Evolutionary conservation across 2,888 invertebrate genomes (phyloP).

Genomic region (Choristoneura rosaceana): DNA sequence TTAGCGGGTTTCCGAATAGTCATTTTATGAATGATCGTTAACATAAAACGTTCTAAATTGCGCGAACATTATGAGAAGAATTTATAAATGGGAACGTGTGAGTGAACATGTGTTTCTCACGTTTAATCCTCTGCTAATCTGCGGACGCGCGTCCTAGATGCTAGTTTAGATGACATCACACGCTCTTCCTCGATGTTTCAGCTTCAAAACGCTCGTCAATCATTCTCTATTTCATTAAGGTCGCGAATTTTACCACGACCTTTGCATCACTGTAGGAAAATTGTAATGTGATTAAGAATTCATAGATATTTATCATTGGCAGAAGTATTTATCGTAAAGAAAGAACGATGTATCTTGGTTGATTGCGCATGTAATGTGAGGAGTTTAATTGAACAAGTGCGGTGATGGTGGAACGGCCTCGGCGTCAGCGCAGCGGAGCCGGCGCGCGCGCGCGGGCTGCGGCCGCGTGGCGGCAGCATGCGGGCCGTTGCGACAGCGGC

Average conservation of each 20-base stretch:
- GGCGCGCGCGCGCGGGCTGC: constrained; percentile 58
- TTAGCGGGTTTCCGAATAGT: constrained; percentile 38
- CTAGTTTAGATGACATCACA: constrained; percentile 52
- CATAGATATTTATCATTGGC: not conserved
- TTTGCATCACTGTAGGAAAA: constrained; percentile 1
- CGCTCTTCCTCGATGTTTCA: constrained; percentile 53
- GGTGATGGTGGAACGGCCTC: constrained; percentile 73
- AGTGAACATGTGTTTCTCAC: constrained; percentile 58
- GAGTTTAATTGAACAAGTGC: constrained; percentile 82
- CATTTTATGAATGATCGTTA: constrained; percentile 42
- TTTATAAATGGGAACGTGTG: constrained; percentile 60
- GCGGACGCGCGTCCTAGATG: constrained; percentile 49
- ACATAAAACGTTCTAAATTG: constrained; percentile 48
- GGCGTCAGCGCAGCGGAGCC: constrained; percentile 65
- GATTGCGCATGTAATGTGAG: constrained; percentile 64
- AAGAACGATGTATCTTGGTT: constrained; percentile 51
- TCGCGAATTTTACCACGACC: constrained; percentile 16
- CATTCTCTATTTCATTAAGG: constrained; percentile 36
- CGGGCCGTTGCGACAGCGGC: constrained; percentile 74
- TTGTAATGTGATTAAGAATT: constrained; percentile 15
- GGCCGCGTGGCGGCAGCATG: constrained; percentile 71
- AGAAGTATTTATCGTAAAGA: constrained; percentile 1
- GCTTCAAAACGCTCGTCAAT: constrained; percentile 47
- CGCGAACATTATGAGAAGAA: constrained; percentile 55
- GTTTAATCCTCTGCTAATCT: constrained; percentile 54